These are phyloP conservation scores for Aphodius sticticus DNA, from an alignment of 2,888 invertebrate genomes.

Conservation along the genomic window DNA sequence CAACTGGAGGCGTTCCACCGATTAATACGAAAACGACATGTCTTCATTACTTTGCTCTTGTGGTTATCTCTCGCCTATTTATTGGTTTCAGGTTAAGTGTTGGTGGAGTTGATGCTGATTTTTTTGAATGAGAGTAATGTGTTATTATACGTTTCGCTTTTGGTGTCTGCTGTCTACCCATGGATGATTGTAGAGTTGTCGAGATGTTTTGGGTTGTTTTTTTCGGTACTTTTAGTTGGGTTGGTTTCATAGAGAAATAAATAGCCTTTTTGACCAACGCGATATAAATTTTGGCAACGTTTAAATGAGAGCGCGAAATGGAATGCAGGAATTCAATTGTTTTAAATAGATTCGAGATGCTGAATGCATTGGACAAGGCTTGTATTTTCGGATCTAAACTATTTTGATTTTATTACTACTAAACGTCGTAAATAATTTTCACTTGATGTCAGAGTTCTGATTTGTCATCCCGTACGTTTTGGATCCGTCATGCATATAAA, in stretches of 20 bases:
- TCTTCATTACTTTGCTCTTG: neutral
- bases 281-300: neutral
- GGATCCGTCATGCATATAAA: too few relatives aligned
- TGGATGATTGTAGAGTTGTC: too few relatives aligned
- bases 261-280: neutral
- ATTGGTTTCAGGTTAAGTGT: neutral
- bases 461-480: too few relatives aligned
- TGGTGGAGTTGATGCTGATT: neutral
- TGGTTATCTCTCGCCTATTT: neutral
- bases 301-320: neutral
- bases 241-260: neutral
- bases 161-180: too few relatives aligned
- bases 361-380: neutral
- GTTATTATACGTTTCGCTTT: too few relatives aligned
- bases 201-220: neutral
- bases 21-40: conserved; percentile 4
- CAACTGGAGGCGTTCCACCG: neutral
- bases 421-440: too few relatives aligned
- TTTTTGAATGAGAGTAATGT: neutral
- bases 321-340: neutral
- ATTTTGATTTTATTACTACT: too few relatives aligned
- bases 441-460: too few relatives aligned
- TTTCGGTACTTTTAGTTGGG: neutral
- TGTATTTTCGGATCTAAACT: too few relatives aligned
- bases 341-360: neutral